These are phyloP conservation scores for Heliocidaris tuberculata DNA, from an alignment of 35 echinoderm and acorn worm genomes.

Conservation along the genomic window DNA sequence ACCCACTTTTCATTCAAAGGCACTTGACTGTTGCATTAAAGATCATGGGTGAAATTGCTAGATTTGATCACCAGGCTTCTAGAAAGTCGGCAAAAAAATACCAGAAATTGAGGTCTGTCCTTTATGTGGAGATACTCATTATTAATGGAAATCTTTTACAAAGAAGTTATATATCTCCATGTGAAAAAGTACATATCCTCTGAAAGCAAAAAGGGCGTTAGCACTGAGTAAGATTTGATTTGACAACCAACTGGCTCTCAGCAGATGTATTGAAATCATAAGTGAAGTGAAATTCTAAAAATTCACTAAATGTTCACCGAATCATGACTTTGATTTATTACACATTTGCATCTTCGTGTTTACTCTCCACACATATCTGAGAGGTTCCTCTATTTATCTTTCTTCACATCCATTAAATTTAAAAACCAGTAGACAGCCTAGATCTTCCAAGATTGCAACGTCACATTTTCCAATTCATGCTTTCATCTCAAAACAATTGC, in stretches of 20 bases:
- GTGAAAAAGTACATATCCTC: no score
- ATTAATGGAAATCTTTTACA: no score
- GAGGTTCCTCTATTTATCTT: neutral
- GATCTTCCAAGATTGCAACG: neutral
- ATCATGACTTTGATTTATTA: neutral
- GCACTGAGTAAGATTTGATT: no score
- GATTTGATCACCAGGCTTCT: neutral
- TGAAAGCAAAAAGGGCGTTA: no score
- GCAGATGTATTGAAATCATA: no score
- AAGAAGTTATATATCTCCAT: no score
- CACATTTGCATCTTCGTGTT: neutral
- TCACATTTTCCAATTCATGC: neutral
- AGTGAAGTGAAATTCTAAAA: neutral
- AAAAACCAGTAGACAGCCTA: neutral
- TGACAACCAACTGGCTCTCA: no score
- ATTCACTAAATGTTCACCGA: neutral
- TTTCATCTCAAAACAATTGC: neutral
- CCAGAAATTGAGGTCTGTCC: no score
- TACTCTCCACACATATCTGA: neutral
- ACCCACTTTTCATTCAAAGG: neutral
- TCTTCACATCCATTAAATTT: neutral
- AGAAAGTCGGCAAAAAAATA: no score
- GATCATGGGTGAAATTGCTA: neutral
- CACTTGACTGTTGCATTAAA: neutral
- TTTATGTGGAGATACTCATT: no score